Evolutionary conservation across 1,140 invertebrate genomes (phyloP).

Genomic region (Drosophila pachea): DNA sequence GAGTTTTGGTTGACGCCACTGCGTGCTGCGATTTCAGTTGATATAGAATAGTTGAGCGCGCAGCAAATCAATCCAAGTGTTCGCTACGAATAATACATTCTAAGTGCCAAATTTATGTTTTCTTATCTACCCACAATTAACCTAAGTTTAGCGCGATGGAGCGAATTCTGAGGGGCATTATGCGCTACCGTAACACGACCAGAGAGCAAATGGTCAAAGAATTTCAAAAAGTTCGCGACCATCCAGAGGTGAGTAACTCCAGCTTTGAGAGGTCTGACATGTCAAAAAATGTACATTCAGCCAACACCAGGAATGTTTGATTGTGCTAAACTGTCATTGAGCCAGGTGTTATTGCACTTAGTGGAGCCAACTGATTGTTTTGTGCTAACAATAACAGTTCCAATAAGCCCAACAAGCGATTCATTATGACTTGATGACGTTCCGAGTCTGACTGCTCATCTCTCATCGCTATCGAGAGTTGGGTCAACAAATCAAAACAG

Average conservation of each 20-base stretch:
- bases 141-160: constrained; percentile 83
- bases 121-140: constrained; percentile 5
- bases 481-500: no score
- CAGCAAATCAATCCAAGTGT: constrained; percentile 49
- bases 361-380: not conserved
- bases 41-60: constrained; percentile 23
- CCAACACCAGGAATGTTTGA: constrained; percentile 11
- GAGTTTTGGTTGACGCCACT: constrained; percentile 27
- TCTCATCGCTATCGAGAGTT: no score
- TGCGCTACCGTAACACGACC: constrained; percentile 90
- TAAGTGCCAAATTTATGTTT: constrained; percentile 41
- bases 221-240: constrained; percentile 91
- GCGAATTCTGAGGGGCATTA: constrained; percentile 91
- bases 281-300: not conserved
- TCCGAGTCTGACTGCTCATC: not conserved
- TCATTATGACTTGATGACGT: constrained; percentile 19
- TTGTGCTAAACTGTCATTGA: constrained; percentile 29
- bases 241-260: constrained; percentile 87
- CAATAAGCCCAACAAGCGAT: constrained; percentile 32
- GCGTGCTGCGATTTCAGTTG: constrained; percentile 23
- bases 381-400: constrained; percentile 15
- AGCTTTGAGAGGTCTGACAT: not conserved
- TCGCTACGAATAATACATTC: constrained; percentile 13
- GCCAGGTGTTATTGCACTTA: not conserved
- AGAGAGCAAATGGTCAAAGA: constrained; percentile 92